A percentile compares a stretch with the other conserved stretches of the same genome.
Conservation (phyloP, 2,797 vertebrate species). For the Sebastiscus albofasciatus region DNA sequence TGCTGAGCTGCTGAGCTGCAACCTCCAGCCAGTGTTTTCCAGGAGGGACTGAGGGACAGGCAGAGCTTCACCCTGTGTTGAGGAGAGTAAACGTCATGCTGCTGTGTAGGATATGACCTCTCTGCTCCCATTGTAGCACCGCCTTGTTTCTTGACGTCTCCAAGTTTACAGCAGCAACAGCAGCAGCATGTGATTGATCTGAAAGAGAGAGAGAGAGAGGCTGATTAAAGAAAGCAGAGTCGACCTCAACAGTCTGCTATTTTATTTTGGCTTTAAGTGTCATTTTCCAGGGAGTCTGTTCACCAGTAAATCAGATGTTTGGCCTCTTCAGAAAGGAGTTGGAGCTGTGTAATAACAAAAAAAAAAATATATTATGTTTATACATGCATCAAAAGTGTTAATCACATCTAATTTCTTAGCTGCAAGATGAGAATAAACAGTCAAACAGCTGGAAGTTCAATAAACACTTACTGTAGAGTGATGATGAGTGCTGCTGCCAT, state of each 20-base stretch:
- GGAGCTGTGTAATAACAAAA: too few relatives aligned
- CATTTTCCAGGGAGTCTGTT: background rate
- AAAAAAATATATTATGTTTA: background rate
- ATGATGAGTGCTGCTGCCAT: constrained; percentile 17
- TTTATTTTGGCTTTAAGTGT: background rate
- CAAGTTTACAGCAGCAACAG: background rate
- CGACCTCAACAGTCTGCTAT: background rate
- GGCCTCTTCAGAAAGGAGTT: background rate
- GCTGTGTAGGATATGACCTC: background rate
- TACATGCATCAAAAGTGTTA: accelerated
- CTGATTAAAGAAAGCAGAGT: background rate
- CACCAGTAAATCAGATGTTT: background rate
- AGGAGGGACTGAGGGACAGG: constrained; percentile 7
- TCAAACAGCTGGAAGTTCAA: background rate
- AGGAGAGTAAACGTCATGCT: background rate
- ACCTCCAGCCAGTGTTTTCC: background rate
- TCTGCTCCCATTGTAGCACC: constrained; percentile 42
- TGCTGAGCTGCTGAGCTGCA: constrained; percentile 3
- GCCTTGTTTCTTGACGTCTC: constrained; percentile 59
- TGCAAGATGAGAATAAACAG: background rate
- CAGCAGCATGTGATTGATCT: background rate
- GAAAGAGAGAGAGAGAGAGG: background rate
- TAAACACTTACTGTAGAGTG: accelerated
- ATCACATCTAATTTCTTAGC: background rate
- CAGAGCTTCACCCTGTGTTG: background rate